phyloP scores from a whole-genome alignment of 1,140 invertebrate genomes.

The Yoshiicerus persimilis region DNA sequence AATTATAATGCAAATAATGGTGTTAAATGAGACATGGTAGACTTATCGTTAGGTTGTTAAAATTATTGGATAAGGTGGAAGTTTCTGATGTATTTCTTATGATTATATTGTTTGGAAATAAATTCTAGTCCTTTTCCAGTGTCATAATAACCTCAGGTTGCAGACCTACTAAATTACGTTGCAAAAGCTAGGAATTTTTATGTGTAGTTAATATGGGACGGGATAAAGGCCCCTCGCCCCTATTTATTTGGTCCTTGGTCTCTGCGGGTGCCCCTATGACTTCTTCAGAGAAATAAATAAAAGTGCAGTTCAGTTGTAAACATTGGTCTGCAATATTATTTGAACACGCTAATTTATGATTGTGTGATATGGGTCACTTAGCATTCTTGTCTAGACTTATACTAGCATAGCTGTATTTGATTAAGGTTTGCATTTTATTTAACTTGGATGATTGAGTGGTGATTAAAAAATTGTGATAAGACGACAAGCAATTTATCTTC shows the following conservation, averaged over 20 bases:
- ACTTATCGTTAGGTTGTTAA: too few species aligned
- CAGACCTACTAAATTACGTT: too few species aligned
- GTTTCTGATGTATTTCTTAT: too few species aligned
- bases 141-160: too few species aligned
- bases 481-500: not conserved
- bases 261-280: not conserved
- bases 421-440: not conserved
- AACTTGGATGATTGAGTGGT: too few species aligned
- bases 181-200: too few species aligned
- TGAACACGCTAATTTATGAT: not conserved
- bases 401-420: not conserved
- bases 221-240: too few species aligned
- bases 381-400: not conserved
- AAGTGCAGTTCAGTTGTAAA: not conserved
- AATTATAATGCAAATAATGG: not conserved
- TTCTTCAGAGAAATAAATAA: not conserved
- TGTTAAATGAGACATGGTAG: not conserved
- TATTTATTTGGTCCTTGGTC: too few species aligned
- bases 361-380: not conserved
- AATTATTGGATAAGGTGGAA: too few species aligned
- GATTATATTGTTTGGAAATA: too few species aligned
- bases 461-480: not conserved
- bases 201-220: too few species aligned
- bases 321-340: not conserved
- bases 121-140: too few species aligned